Conservation (phyloP, 2,888 invertebrate genomes). For the Cephus pulcher region DNA sequence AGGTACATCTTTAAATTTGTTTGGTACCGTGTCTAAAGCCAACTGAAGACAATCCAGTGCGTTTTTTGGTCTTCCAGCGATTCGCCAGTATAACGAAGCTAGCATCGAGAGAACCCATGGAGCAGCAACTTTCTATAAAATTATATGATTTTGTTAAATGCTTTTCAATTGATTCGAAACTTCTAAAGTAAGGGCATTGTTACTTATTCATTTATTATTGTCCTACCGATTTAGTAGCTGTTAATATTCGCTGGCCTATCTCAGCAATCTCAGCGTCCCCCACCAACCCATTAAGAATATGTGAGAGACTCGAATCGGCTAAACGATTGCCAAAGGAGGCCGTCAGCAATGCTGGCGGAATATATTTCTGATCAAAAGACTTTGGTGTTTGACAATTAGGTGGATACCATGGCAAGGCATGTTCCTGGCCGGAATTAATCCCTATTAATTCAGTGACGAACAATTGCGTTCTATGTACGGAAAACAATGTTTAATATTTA, state of each 20-base stretch:
- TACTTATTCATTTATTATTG: too few species aligned
- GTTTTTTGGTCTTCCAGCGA: conserved; percentile 76
- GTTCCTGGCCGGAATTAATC: conserved; percentile 72
- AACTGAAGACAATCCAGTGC: conserved; percentile 78
- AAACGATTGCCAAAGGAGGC: conserved; percentile 41
- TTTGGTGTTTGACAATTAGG: conserved; percentile 72
- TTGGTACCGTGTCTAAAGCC: conserved; percentile 71
- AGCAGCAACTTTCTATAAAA: conserved; percentile 76
- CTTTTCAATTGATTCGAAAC: not conserved
- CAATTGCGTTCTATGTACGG: conserved; percentile 38
- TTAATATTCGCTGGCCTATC: conserved; percentile 81
- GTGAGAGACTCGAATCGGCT: conserved; percentile 64
- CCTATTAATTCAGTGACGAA: conserved; percentile 70
- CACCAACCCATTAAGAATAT: conserved; percentile 60
- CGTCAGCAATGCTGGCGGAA: conserved; percentile 57
- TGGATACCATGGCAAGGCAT: conserved; percentile 83
- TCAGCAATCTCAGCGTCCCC: conserved; percentile 74
- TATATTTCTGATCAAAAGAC: conserved; percentile 57
- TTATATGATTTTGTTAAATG: conserved; percentile 49
- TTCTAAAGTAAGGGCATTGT: too few species aligned
- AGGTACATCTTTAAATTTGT: conserved; percentile 75
- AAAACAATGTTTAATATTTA: conserved; percentile 15
- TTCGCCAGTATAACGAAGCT: conserved; percentile 83
- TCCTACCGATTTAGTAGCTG: conserved; percentile 75
- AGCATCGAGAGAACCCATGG: conserved; percentile 80